These are phyloP conservation scores for Spilogale gracilis DNA, from an alignment of 2,113 vertebrate genomes.

Conservation along the genomic window DNA sequence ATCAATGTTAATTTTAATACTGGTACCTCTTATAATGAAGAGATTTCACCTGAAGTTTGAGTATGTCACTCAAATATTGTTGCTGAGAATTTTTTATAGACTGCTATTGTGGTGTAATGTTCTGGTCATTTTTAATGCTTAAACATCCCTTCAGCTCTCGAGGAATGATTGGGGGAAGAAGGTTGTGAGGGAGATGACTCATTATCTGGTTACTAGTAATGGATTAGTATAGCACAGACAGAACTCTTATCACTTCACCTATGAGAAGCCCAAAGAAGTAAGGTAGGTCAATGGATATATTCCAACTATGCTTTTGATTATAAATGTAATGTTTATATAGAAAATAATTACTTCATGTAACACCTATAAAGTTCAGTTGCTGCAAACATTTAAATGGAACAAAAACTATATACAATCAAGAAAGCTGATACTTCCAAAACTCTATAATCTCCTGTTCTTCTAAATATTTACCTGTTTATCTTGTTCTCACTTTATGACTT, in stretches of 20 bases:
- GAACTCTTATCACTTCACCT: neutral
- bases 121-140: neutral
- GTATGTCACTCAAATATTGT: neutral
- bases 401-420: neutral
- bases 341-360: conserved; percentile 11
- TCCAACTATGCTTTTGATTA: neutral
- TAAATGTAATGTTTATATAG: conserved; percentile 17
- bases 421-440: neutral
- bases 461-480: conserved; percentile 26
- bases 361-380: neutral
- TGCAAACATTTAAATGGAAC: conserved; percentile 22
- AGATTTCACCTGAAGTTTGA: conserved; percentile 30
- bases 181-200: neutral
- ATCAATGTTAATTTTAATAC: conserved; percentile 42
- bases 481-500: conserved; percentile 9
- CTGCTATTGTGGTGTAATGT: neutral
- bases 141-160: neutral
- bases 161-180: neutral
- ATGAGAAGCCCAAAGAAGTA: conserved; percentile 28
- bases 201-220: neutral
- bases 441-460: neutral
- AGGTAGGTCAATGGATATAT: neutral
- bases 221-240: neutral
- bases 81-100: neutral
- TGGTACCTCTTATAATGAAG: neutral